Percentiles rank a stretch among this genome's conserved stretches.
phyloP scores from a whole-genome alignment of 2,888 invertebrate species.

The Diaperis boleti region DNA sequence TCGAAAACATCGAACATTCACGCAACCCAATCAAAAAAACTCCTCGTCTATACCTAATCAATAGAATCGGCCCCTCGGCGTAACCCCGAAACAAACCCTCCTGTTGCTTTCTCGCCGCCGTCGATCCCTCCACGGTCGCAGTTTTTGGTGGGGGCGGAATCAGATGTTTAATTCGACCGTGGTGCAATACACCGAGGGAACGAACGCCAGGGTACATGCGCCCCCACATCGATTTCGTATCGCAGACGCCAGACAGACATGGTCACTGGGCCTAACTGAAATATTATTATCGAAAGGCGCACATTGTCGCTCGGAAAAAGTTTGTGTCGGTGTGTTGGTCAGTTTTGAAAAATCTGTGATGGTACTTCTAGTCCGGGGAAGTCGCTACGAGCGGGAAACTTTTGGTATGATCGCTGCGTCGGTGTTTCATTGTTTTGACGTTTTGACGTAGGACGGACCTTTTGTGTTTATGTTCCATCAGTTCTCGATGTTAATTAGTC shows the following conservation, averaged over 20 bases:
- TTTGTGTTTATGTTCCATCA: slow-evolving; percentile 40
- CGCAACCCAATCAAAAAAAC: slow-evolving; percentile 16
- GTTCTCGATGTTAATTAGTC: slow-evolving; percentile 41
- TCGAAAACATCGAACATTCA: neutral
- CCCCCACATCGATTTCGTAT: slow-evolving; percentile 64
- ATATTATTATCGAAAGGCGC: slow-evolving; percentile 53
- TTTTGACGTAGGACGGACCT: slow-evolving; percentile 4
- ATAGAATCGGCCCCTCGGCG: slow-evolving; percentile 18
- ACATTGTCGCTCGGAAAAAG: slow-evolving; percentile 16
- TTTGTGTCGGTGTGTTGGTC: slow-evolving; percentile 13
- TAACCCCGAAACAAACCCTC: slow-evolving; percentile 43
- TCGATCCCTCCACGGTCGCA: slow-evolving; percentile 39
- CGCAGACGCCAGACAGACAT: slow-evolving; percentile 62
- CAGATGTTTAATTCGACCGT: slow-evolving; percentile 57
- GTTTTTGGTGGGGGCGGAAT: slow-evolving; percentile 48
- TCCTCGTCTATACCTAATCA: slow-evolving; percentile 13
- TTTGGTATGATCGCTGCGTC: slow-evolving; percentile 39
- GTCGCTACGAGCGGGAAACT: slow-evolving; percentile 40
- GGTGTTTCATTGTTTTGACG: slow-evolving; percentile 19
- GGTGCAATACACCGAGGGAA: slow-evolving; percentile 53
- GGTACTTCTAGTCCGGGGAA: slow-evolving; percentile 13
- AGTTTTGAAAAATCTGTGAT: slow-evolving; percentile 32
- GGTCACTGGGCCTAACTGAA: slow-evolving; percentile 61
- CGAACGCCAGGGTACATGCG: slow-evolving; percentile 62
- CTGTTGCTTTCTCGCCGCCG: slow-evolving; percentile 51